Evolutionary conservation across 1,140 invertebrate species (phyloP), one percentile per base, ranked within the genome.

Genomic region (Parapsyche elsis): DNA sequence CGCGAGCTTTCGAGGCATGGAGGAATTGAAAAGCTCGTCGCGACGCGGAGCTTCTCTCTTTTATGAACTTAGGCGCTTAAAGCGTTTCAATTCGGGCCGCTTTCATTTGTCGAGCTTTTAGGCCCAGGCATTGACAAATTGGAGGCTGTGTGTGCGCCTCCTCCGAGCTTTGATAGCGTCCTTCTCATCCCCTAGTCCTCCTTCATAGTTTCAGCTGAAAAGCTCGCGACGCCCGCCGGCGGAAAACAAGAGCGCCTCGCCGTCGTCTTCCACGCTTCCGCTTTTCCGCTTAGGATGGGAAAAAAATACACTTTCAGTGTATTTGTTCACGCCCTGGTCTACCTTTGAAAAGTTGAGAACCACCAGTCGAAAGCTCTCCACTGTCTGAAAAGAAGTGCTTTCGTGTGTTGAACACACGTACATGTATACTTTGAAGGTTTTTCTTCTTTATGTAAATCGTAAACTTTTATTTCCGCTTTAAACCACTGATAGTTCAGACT

Each of bases 61-160:
- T 83, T 83, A 80, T 76, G 71, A 80, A 83, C 79, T 80, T 80
- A 80, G 76, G 59, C 81, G 78, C 79, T 82, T 81, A 78, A 83
- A 80, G 81, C 81, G 80, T 83, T 83, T 80, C 81, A 80, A 79
- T 83, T 83, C 78, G 78, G 79, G 59, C 76, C 44, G 79, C 81
- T 83, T 81, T 83, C 81, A 83, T 83, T 83, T 83, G 81, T 83
- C 59, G 79, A 70, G 81, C 81, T 81, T 83, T 81, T 79, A 80
- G 78, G 80, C 73, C 14, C 61, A 79, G 81, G 81, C 81, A 81
- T 83, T 83, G 81, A 83, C 79, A 83, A 83, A 83, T 83, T 83
- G 81, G 81, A 83, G 81, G 79, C 79, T 78, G 75, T 67, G 77
- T 67, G 23, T 76, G 79, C 76, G 75, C 74, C 78, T 79, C 76